Base-by-base conservation (phyloP, 2,797 vertebrate genomes). In the Gallinago nigripennis region DNA sequence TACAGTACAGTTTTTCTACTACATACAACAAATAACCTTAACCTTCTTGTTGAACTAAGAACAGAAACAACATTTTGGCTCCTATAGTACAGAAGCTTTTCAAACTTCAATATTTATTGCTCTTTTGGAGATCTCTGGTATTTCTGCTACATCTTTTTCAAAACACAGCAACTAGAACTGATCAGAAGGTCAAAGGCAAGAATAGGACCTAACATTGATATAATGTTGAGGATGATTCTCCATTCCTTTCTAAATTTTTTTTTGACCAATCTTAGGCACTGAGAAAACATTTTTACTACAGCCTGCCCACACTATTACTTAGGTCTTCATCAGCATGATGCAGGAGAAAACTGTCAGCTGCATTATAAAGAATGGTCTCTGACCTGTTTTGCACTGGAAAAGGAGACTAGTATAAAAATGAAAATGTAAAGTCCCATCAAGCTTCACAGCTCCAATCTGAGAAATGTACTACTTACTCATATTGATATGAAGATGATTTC, bases 61-160 rank as follows among this genome's bases (percentile, higher is more conserved):
- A 87, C 60, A 88, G 56, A 82, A 79, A 72, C 4, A 19, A 51
- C 73, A 35, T 54, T 57, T 91, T 64, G 63, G 41, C 8, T 90
- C 31, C 45, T 46, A 28, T 12, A 73, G 33, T 39, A 61, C 1
- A 60, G 8, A 68, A 89, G 33, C 16, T 85, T 91, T 91, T 58
- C 78, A 88, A 60, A 31, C 27, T 87, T 90, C 61, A 73, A 16
- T 73, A 86, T 84, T 88, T 93, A 85, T n/a, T 84, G 63, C 3
- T 75, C 16, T 88, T 93, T 50, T 65, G 13, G 57, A 86, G 61
- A 76, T 72, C 63, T 86, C 58, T 70, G n/a, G 17, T 92, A 86
- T 66, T 92, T 92, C 81, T 88, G 63, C 73, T 92, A 2, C n/a
- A 63, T 79, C 43, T 90, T 79, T 83, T 90, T 86, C 86, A 69